phyloP scores from a whole-genome alignment of 1,140 invertebrate genomes.

The Meloidogyne floridensis region DNA sequence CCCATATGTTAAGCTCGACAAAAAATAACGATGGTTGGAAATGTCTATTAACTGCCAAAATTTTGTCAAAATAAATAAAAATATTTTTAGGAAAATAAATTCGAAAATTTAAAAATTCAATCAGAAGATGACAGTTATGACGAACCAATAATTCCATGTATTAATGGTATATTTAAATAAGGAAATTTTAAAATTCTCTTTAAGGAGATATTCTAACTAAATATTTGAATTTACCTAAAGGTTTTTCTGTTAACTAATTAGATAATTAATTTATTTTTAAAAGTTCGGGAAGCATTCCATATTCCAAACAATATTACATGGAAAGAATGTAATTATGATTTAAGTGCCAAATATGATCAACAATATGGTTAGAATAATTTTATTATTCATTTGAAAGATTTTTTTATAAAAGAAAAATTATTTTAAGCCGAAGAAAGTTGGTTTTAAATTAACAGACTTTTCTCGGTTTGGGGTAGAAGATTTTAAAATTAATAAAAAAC shows the following conservation, averaged over 20 bases:
- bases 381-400: background rate
- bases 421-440: too few relatives aligned
- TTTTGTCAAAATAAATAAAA: too few relatives aligned
- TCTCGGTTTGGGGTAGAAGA: too few relatives aligned
- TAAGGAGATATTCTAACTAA: background rate
- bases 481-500: too few relatives aligned
- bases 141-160: background rate
- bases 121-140: conserved; percentile 9
- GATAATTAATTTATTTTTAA: background rate
- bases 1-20: too few relatives aligned
- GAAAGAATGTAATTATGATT: conserved; percentile 24
- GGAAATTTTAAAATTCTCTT: background rate
- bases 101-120: conserved; percentile 53
- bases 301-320: conserved; percentile 14
- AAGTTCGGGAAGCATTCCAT: conserved; percentile 13
- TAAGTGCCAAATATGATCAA: conserved; percentile 51
- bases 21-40: too few relatives aligned
- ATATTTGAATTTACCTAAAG: conserved; percentile 18
- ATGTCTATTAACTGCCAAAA: too few relatives aligned
- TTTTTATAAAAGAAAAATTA: too few relatives aligned
- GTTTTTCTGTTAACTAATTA: conserved; percentile 12
- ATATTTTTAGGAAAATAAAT: background rate
- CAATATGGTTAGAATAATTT: conserved; percentile 45
- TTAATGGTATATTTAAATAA: background rate
- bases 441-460: too few relatives aligned